Evolutionary conservation across 37 sponge, comb jelly and placozoan species (phyloP), one percentile per base, ranked within the genome.

Genomic region (Aphrocallistes beatrix): DNA sequence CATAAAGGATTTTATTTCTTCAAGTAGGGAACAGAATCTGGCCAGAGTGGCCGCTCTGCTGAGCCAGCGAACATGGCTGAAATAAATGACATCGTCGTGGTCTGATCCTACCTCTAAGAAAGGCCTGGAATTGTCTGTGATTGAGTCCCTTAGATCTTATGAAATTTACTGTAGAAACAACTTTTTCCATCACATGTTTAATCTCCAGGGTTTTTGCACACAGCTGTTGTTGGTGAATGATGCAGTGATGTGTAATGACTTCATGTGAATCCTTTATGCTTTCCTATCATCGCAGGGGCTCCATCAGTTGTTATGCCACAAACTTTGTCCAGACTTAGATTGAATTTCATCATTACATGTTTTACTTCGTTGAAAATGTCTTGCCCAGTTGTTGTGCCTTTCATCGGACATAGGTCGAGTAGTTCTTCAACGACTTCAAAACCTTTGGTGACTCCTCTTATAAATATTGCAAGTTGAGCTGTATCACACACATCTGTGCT

Each of bases 401-500:
- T 60, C 75, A 60, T 60, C 32, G 75, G 75, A 60, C 75, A 60
- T 60, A 60, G 75, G 21, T 60, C 75, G 75, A 60, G 75, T 60
- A 60, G 75, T 60, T 60, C 75, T 60, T 60, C 75, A 60, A 60
- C 21, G 75, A 60, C 75, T 60, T 60, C 75, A 60, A 60, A 60
- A 60, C 75, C 25, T 19, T 60, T 60, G 8, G 75, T 60, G 3
- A 60, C 75, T 60, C 75, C 75, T 60, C 75, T 19, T 60, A 60
- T 60, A 60, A 60, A 60, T 60, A 60, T 60, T 60, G 75, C 75
- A 28, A 60, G 75, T 60, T 60, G 75, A 60, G 75, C 75, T 32
- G 75, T 60, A 60, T 60, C 75, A 60, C 75, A 60, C 75, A 60
- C 75, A 60, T 60, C 75, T 60, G 75, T 60, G 75, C 75, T 60